Base-by-base conservation (phyloP, 2,113 vertebrate species). In the Numida meleagris region DNA sequence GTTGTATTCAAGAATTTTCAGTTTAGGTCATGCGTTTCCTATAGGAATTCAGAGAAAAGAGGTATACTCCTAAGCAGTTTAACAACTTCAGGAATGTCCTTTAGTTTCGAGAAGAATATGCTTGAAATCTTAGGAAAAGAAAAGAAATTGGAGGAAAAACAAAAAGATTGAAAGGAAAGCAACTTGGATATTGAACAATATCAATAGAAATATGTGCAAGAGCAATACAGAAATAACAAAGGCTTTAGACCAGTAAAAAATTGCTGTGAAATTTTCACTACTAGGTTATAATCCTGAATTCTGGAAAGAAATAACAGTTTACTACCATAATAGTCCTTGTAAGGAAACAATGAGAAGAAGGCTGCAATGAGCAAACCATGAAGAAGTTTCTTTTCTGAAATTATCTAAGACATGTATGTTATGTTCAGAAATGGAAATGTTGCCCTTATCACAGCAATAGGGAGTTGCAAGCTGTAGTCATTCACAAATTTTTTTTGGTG, bases 271-370 rank as follows among this genome's bases (percentile, higher is more conserved):
- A 98, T 93, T 75, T 46, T 97, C 84, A 80, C 96, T 43, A 98
- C 96, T 12, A 97, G 98, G 78, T 98, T 99, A 89, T 98, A 97
- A 94, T 98, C 98, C 96, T 98, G 97, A 88, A 98, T 97, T 93
- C 98, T 98, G 95, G 79, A 80, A 95, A 94, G 82, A 94, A 18
- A 96, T 18, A 55, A 90, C 51, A 59, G 59, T 84, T 50, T 82
- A 73, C 86, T 90, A 36, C 50, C 4, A 34, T 20, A 93, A 67
- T 77, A 88, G 57, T 33, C 50, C n/a, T 83, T 70, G 31, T 84
- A 82, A 83, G 48, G 71, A 95, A 89, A 46, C 11, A 66, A 51
- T 23, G 6, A 16, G 50, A 80, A 80, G 71, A 65, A 29, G 24
- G 10, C 14, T 51, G 27, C 68, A 23, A 31, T 45, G 20, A 76